Base-by-base conservation (phyloP, 23 tunicate genomes). In the Diplosoma virens region DNA sequence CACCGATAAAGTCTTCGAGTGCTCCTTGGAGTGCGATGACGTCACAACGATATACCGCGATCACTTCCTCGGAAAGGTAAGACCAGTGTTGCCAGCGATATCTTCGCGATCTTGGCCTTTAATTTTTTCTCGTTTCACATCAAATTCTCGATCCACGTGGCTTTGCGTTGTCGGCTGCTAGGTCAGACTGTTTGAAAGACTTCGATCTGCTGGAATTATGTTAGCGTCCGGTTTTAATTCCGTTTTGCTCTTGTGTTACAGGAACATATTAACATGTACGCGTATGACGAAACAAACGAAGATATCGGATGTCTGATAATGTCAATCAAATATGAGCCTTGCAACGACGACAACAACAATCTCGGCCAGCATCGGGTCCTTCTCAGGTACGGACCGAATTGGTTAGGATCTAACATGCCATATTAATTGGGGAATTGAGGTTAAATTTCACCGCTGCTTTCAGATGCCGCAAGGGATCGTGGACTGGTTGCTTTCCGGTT, bases 181-280 rank as follows among this genome's bases (percentile, higher is more conserved):
- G n/a, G n/a, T n/a, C n/a, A n/a, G n/a, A n/a, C n/a, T n/a, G n/a
- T n/a, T n/a, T n/a, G n/a, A n/a, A n/a, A n/a, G n/a, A n/a, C n/a
- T n/a, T n/a, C n/a, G n/a, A n/a, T n/a, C n/a, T n/a, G n/a, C n/a
- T n/a, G n/a, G n/a, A n/a, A n/a, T n/a, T n/a, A n/a, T n/a, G n/a
- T n/a, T n/a, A 46, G 16, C 14, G 52, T 46, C 14, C 52, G 16
- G 52, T 46, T 46, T 46, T 46, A 16, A 46, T 46, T 11, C 16
- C 16, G 11, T 45, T 45, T 45, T 45, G 11, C 14, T 45, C 11
- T 45, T 45, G 52, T 11, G 11, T 9, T 16, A 26, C 55, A 95
- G 99, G 99, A 95, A 63, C 99, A 95, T 67, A 58, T 84, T 18
- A 95, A 95, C 79, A 46, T 95, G 36, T 86, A 81, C 59, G 91